Evolutionary conservation across 2,113 vertebrate species (phyloP), one percentile per base, ranked within the genome.

Genomic region (Silurus meridionalis): DNA sequence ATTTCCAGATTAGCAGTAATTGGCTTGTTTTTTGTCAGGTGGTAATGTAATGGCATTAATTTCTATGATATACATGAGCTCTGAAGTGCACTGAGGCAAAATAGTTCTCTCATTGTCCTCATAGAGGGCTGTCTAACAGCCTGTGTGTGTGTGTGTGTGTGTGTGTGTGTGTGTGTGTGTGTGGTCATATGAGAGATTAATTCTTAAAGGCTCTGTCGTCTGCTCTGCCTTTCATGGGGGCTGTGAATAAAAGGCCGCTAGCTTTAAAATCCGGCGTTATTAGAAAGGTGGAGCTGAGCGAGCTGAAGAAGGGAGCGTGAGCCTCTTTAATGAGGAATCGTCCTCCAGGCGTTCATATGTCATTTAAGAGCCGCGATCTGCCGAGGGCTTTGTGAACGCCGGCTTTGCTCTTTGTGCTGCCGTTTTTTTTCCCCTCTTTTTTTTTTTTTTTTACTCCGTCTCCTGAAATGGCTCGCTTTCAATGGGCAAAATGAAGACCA

Each of bases 401-500:
- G 85, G 87, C 74, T 78, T 48, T 23, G 11, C 28, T 88, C 55
- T 86, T 90, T 88, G 88, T 86, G 83, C 84, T 85, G 82, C 79
- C 89, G 46, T 1, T 17, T 10, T 48, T 71, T 72, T 72, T 21
- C 50, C 10, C 17, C 8, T 46, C 8, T 74, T 3, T 78, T 78
- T 78, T 78, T 57, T 58, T 28, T 28, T 58, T 93, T 93, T 94
- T 94, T 91, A 92, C 93, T 90, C 92, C 91, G 91, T 92, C 93
- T 87, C 88, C 91, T 92, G 83, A 95, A 95, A 95, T 96, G 93
- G 91, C 94, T 94, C 92, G 90, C 94, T 95, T 95, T 96, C 92
- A 95, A 93, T 93, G 92, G 93, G 90, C 91, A 93, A 93, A 95
- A 96, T 95, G 94, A 92, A 95, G 93, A 92, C 94, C 94, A 95